Evolutionary conservation across 1,140 invertebrate species (phyloP), one percentile per base, ranked within the genome.

Genomic region (Latrodectus geometricus): DNA sequence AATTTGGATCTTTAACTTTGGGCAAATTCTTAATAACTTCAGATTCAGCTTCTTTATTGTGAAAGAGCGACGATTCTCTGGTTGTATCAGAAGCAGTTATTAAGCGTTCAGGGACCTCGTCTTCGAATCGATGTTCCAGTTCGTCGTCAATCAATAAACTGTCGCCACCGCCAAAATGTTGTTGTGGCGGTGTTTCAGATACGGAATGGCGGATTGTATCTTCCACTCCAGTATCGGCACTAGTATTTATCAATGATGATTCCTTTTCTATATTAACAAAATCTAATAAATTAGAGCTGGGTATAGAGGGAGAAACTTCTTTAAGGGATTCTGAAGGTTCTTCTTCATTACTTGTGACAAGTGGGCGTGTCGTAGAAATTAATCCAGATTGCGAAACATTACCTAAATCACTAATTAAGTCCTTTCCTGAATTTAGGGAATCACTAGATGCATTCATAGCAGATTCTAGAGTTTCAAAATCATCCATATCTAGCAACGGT

Each of bases 191-290:
- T 61, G 54, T 14, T n/a, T 79, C 61, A 21, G 72, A 23, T 54
- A 72, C 79, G 50, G 79, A 66, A 81, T 81, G 65, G 73, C 72
- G 82, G 82, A 75, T 74, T 49, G 83, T 69, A 86, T 86, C 83
- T 86, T 86, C 83, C 83, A 86, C 83, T 52, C 75, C 54, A 86
- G 83, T 86, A 86, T 86, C 83, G 83, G 83, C 83, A 70, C 65
- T 50, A 61, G 49, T 72, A 70, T 70, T 74, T 86, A 86, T 78
- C 75, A 86, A 78, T 61, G 83, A 77, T 50, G 74, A 78, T 56
- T 50, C 23, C 50, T 69, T 73, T 17, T 78, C 83, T 20, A 68
- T 70, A 61, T 78, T 78, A 70, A 35, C 75, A 78, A 49, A 86
- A 77, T 86, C 83, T 11, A 74, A 66, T 61, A 86, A 61, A 86